A percentile compares a stretch with the other conserved stretches of the same genome.
phyloP scores from a whole-genome alignment of 2,113 vertebrate species.

The Menura novaehollandiae region DNA sequence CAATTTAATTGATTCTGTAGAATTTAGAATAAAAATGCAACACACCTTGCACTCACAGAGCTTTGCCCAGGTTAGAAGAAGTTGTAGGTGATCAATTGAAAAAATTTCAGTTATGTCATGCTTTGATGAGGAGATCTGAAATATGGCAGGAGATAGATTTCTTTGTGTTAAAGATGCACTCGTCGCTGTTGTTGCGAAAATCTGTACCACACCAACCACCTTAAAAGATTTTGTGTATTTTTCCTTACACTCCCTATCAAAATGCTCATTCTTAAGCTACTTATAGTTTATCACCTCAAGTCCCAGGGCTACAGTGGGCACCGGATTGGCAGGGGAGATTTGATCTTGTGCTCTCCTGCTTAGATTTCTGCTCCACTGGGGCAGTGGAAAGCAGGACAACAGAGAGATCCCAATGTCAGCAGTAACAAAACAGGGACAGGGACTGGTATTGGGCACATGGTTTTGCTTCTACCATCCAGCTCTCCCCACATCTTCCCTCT shows the following conservation, averaged over 20 bases:
- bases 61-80: not conserved
- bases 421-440: not conserved
- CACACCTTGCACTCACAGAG: not conserved
- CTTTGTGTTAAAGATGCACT: not conserved
- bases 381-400: not conserved
- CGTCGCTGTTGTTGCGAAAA: not conserved
- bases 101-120: not conserved
- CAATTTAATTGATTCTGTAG: not conserved
- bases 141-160: not conserved
- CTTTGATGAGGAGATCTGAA: not conserved
- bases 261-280: not conserved
- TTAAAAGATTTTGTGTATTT: not conserved
- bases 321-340: not conserved
- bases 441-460: fast-evolving
- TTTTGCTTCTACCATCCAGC: not conserved
- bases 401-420: not conserved
- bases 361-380: not conserved
- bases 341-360: not conserved
- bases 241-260: not conserved
- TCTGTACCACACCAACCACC: not conserved
- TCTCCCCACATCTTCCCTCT: not conserved
- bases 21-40: not conserved
- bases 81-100: not conserved
- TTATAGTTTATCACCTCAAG: not conserved
- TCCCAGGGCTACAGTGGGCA: not conserved